phyloP scores from a whole-genome alignment of 1,140 invertebrate genomes.

The honey bee (Apis mellifera) region Amel_HAv3.1 CM009941.2:10107001-10107500 shows the following conservation, averaged over 20 bases:
- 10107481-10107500: too few species aligned
- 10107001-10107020: slow-evolving; percentile 45
- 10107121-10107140: too few species aligned
- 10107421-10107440: neutral
- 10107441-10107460: neutral
- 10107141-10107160: neutral
- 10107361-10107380: too few species aligned
- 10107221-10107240: neutral
- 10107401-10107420: neutral
- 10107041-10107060: too few species aligned
- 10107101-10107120: too few species aligned
- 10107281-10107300: neutral
- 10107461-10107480: neutral
- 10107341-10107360: neutral
- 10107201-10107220: neutral
- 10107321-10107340: neutral
- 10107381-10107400: neutral
- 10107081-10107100: too few species aligned
- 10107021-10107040: slow-evolving; percentile 29
- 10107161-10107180: too few species aligned
- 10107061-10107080: too few species aligned
- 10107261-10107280: neutral
- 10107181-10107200: too few species aligned
- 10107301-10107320: too few species aligned
- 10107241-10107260: neutral